Conservation (phyloP, 2,888 invertebrate species). For the Adela reaumurella region DNA sequence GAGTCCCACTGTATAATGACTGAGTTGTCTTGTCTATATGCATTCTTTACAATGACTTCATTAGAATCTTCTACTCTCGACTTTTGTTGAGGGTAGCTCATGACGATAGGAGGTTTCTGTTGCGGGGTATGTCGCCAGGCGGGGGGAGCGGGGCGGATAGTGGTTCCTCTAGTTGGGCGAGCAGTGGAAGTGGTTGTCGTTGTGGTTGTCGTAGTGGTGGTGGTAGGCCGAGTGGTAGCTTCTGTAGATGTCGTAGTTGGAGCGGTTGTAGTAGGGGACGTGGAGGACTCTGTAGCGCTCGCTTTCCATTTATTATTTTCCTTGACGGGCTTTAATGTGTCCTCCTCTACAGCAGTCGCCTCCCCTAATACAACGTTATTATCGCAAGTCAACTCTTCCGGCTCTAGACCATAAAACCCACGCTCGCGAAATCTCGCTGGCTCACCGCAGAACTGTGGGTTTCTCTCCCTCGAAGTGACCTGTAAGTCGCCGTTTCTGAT, state of each 20-base stretch:
- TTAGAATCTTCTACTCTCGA: conserved; percentile 63
- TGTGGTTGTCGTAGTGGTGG: conserved; percentile 15
- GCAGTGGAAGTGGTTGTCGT: conserved; percentile 13
- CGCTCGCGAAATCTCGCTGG: conserved; percentile 76
- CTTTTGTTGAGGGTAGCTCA: conserved; percentile 66
- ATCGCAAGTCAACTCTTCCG: conserved; percentile 66
- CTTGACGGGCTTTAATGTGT: conserved; percentile 14
- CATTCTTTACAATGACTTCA: conserved; percentile 82
- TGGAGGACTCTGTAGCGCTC: conserved; percentile 19
- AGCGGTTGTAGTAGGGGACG: conserved; percentile 21
- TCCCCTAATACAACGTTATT: conserved; percentile 42
- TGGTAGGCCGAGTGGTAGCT: conserved; percentile 23
- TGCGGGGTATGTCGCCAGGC: conserved; percentile 48
- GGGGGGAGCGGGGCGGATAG: conserved; percentile 38
- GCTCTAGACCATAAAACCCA: conserved; percentile 83
- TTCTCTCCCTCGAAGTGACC: conserved; percentile 87
- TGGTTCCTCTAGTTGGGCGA: conserved; percentile 17
- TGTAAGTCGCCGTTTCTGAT: conserved; percentile 82
- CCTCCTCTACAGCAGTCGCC: conserved; percentile 53
- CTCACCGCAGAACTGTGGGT: conserved; percentile 88
- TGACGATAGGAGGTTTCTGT: conserved; percentile 68
- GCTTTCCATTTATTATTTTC: conserved; percentile 23
- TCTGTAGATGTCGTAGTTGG: conserved; percentile 21
- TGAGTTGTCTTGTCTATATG: conserved; percentile 79
- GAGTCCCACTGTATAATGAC: conserved; percentile 92